Percentiles rank a stretch among this genome's conserved stretches.
Evolutionary conservation across 2,797 vertebrate genomes (phyloP).

Genomic region (Lepilemur septentrionalis): DNA sequence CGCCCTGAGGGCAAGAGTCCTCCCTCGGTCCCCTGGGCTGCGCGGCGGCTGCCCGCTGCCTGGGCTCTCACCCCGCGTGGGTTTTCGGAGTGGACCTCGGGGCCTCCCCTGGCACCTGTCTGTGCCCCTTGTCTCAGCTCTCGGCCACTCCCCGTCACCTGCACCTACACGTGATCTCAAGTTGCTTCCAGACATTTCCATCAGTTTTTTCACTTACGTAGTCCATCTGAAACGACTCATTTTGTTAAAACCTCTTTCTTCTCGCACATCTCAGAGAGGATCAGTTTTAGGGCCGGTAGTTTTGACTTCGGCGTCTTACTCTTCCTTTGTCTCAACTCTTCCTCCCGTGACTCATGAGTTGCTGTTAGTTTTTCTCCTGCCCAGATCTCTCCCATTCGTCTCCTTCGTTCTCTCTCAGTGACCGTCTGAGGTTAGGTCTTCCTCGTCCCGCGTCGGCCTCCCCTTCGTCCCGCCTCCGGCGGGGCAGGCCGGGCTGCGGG

Average conservation of each 20-base stretch:
- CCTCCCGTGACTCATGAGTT: background rate
- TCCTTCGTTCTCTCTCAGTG: background rate
- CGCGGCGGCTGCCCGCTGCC: too few relatives aligned
- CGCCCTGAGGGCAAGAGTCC: background rate
- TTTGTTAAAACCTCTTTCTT: background rate
- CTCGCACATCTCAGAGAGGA: background rate
- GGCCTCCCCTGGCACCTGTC: background rate
- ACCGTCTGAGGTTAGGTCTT: background rate
- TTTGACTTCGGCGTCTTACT: background rate
- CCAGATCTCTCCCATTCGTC: background rate
- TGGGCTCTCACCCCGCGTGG: background rate
- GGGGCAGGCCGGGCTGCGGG: too few relatives aligned
- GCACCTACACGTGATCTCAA: background rate
- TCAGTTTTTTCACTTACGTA: background rate
- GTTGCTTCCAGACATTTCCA: conserved; percentile 6
- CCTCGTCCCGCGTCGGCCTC: background rate
- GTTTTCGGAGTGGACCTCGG: background rate
- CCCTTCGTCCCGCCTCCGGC: background rate
- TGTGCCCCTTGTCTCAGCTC: background rate
- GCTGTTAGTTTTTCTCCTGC: background rate
- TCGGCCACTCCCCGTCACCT: background rate
- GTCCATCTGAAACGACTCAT: background rate
- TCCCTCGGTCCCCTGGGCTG: background rate
- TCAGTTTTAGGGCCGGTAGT: background rate
- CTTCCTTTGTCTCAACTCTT: background rate